Base-by-base conservation (phyloP, 2,797 vertebrate species). In the Nyctalus aviator region DNA sequence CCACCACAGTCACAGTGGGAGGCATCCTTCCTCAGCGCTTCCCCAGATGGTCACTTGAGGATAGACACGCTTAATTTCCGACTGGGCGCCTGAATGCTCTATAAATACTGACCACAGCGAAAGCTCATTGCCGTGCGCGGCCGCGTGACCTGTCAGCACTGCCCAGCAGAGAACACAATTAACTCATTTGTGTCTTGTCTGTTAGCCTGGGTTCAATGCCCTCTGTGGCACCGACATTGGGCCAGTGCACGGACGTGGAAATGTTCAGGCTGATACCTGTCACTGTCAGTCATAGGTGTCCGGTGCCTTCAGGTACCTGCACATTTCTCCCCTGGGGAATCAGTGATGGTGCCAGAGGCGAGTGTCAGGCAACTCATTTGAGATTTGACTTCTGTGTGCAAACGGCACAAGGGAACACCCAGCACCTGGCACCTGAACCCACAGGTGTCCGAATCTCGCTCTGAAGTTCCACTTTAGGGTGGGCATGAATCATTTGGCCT, bases 331-430 rank as follows among this genome's bases (percentile, higher is more conserved):
- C 1, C 2, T 4, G 46, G 18, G 48, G 48, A 27, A 1, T 15
- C 37, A 10, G 1, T 0, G 6, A 11, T 0, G 17, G 25, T 2
- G 1, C 30, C 17, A 0, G 66, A 20, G 12, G 6, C 0, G 0
- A 2, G 7, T 20, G 8, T 15, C 13, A 1, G 4, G 35, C 10
- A 44, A 30, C 48, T 41, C 37, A 21, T n/a, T 6, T 18, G 62
- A 15, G 20, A 50, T 44, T n/a, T 10, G 44, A 23, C 12, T 17
- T 35, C 25, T 14, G n/a, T 7, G 8, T 50, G 41, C 18, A 25
- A 8, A 48, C 5, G 59, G 32, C 0, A 20, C 12, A 9, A 5
- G 18, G 62, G 30, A 14, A 15, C 6, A 0, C n/a, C 62, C 4
- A 2, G 48, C 14, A 1, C 6, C 8, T 15, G 1, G 6, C 6